These are phyloP conservation scores for Calosoma granatense DNA, from an alignment of 1,140 invertebrate genomes.

Conservation along the genomic window DNA sequence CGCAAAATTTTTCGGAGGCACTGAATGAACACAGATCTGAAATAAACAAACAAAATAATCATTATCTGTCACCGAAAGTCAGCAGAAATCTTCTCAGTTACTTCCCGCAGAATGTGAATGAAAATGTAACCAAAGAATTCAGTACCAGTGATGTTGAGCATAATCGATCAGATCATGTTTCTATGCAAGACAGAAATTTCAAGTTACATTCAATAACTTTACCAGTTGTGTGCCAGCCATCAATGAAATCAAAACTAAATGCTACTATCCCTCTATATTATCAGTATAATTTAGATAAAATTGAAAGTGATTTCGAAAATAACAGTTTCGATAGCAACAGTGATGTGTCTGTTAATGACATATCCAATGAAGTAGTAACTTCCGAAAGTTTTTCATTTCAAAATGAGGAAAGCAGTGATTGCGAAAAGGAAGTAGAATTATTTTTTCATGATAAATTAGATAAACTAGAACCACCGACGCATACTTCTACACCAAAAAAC, in stretches of 20 bases:
- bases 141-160: too few species aligned
- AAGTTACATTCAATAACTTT: not conserved
- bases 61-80: slow-evolving; percentile 20
- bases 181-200: not conserved
- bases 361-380: not conserved
- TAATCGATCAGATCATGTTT: too few species aligned
- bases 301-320: slow-evolving; percentile 13
- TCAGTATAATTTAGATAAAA: slow-evolving; percentile 18
- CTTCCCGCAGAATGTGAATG: not conserved
- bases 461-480: slow-evolving; percentile 23
- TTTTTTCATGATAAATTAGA: slow-evolving; percentile 16
- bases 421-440: slow-evolving; percentile 29
- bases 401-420: slow-evolving; percentile 4
- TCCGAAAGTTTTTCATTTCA: not conserved
- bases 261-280: not conserved
- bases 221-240: not conserved
- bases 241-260: not conserved
- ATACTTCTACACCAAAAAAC: slow-evolving; percentile 30
- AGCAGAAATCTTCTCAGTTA: slow-evolving; percentile 29
- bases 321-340: slow-evolving; percentile 9
- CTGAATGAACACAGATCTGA: slow-evolving; percentile 3
- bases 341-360: not conserved
- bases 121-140: slow-evolving; percentile 8
- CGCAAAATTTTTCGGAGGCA: not conserved
- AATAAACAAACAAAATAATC: not conserved